phyloP scores from a whole-genome alignment of 2,888 invertebrate species.

The Conistra vaccinii region DNA sequence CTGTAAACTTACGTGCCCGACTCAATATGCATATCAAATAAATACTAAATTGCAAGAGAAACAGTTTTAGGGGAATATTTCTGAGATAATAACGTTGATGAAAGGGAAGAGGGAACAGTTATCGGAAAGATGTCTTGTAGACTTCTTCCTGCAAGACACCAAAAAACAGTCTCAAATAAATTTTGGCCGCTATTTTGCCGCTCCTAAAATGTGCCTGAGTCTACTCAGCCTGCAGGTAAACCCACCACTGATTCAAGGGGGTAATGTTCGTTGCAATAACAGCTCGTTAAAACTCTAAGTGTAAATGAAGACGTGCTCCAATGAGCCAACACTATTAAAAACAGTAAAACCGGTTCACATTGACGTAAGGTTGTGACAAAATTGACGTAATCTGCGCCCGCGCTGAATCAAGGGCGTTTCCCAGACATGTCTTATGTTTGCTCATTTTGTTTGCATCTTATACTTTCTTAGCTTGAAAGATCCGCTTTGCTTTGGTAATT shows the following conservation, averaged over 20 bases:
- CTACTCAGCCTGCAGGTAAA: too few species aligned
- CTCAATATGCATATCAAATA: too few species aligned
- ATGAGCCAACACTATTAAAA: background rate
- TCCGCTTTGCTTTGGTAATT: background rate
- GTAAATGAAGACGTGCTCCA: constrained; percentile 7
- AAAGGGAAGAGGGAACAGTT: too few species aligned
- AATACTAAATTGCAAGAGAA: too few species aligned
- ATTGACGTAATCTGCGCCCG: constrained; percentile 27
- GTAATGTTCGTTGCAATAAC: background rate
- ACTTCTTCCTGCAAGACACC: too few species aligned
- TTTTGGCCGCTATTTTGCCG: too few species aligned
- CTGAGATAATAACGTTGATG: too few species aligned
- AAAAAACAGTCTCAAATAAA: too few species aligned
- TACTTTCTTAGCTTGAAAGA: background rate
- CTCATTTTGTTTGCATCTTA: background rate
- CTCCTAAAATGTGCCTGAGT: too few species aligned
- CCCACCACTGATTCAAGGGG: background rate
- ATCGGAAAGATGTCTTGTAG: too few species aligned
- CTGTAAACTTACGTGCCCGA: background rate
- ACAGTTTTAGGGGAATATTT: too few species aligned
- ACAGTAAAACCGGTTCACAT: constrained; percentile 6
- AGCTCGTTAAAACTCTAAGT: background rate
- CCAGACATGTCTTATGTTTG: background rate
- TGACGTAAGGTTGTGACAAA: constrained; percentile 6
- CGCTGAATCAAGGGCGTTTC: constrained; percentile 16